A percentile compares a stretch with the other conserved stretches of the same genome.
Evolutionary conservation across 1,140 invertebrate genomes (phyloP).

Genomic region (Chelonus insularis): DNA sequence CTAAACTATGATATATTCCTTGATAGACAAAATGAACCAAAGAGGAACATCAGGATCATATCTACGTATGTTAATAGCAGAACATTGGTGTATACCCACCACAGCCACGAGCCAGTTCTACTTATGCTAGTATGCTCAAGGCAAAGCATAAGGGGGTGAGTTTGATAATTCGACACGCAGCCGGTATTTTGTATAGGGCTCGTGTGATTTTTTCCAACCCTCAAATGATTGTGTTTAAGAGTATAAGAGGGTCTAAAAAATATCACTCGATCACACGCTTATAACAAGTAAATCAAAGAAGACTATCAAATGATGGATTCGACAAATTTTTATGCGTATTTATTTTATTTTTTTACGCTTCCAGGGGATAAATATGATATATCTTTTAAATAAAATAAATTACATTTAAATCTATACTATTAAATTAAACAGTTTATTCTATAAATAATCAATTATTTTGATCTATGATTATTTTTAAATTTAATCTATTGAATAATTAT

Average conservation of each 20-base stretch:
- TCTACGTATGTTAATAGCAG: constrained; percentile 55
- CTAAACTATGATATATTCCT: not conserved
- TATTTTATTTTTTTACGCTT: too few relatives aligned
- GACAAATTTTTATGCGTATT: too few relatives aligned
- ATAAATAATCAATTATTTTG: too few relatives aligned
- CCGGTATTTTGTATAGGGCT: constrained; percentile 8
- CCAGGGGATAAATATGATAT: too few relatives aligned
- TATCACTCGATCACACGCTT: not conserved
- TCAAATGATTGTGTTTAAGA: not conserved
- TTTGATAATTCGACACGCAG: constrained; percentile 49
- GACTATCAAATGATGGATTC: not conserved
- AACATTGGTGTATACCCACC: constrained; percentile 39
- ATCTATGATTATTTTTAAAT: too few relatives aligned
- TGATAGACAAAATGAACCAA: not conserved
- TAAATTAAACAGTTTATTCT: too few relatives aligned
- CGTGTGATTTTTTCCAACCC: constrained; percentile 28
- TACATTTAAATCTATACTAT: too few relatives aligned
- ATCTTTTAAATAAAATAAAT: too few relatives aligned
- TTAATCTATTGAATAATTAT: too few relatives aligned
- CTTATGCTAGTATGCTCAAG: not conserved
- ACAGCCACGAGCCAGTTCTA: not conserved
- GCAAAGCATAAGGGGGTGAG: not conserved
- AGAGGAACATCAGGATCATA: constrained; percentile 20
- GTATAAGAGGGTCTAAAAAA: not conserved
- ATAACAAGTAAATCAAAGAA: not conserved